Base-by-base conservation (phyloP, 2,888 invertebrate genomes). In the Rhaphigaster nebulosa region DNA sequence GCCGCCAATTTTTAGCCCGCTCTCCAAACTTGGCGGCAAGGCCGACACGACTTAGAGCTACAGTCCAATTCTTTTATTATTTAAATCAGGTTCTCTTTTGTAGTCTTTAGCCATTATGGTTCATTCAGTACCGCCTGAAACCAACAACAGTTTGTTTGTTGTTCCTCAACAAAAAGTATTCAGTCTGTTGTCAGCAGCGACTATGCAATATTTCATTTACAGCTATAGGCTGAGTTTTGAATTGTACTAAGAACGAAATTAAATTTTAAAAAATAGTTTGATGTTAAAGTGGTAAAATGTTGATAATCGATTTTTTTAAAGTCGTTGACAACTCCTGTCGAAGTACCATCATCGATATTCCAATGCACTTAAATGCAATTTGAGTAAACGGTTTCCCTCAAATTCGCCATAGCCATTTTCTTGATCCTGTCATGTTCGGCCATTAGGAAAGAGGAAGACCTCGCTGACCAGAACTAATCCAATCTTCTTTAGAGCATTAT, bases 51-150 rank as follows among this genome's bases (percentile, higher is more conserved):
- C 84, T 45, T 50, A 18, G n/a, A 8, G 80, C 41, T 5, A 1
- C 45, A 45, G 84, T n/a, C 84, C 45, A 41, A 84, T n/a, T 41
- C 84, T 13, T 84, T 84, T 84, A 84, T 84, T 45, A 84, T 84
- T 84, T 84, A 84, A 84, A 84, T 84, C 45, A 84, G 84, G 10
- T 13, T 23, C 84, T 84, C 84, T 84, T 84, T 84, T 50, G 84
- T 50, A 45, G n/a, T 45, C 34, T 76, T 38, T 76, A 23, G 34
- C 15, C 34, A 65, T 65, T 60, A 60, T 60, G n/a, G 26, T 18
- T 65, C 70, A 20, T 76, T 38, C 34, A 76, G 34, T 8, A 20
- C 20, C 0, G 18, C 20, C 38, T 34, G 4, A 6, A 65, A 65
- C 5, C 65, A 15, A 3, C 13, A 38, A 38, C 70, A 38, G 38